A percentile compares a stretch with the other conserved stretches of the same genome.
These are phyloP conservation scores for Propithecus deckenii DNA, from an alignment of 2,797 vertebrate species.

Conservation along the genomic window DNA sequence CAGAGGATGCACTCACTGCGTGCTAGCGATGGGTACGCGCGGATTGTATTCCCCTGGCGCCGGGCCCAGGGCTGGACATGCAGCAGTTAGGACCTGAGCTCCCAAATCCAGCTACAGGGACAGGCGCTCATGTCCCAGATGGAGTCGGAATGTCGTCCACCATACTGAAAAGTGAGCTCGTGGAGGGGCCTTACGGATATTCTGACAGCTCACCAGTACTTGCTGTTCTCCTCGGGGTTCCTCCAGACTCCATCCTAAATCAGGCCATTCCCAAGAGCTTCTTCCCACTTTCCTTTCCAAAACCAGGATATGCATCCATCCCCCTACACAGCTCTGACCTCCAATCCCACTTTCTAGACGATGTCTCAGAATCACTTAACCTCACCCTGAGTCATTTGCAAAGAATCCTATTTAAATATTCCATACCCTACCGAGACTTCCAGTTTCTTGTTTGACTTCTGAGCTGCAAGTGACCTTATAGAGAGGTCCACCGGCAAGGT, in stretches of 20 bases:
- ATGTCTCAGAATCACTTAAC: background rate
- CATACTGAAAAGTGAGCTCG: background rate
- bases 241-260: background rate
- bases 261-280: background rate
- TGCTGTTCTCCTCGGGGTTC: too few relatives aligned
- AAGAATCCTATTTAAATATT: background rate
- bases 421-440: background rate
- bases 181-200: background rate
- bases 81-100: background rate
- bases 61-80: background rate
- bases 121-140: accelerated
- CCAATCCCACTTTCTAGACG: background rate
- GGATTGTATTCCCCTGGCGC: accelerated
- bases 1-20: background rate
- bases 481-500: background rate
- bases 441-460: background rate
- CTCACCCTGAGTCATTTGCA: background rate
- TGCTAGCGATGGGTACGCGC: accelerated
- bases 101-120: background rate
- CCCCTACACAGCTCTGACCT: background rate
- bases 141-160: background rate
- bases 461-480: background rate
- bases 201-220: background rate
- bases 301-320: background rate
- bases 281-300: background rate